phyloP scores from a whole-genome alignment of 2,113 vertebrate species.

The Pangasianodon gigas region DNA sequence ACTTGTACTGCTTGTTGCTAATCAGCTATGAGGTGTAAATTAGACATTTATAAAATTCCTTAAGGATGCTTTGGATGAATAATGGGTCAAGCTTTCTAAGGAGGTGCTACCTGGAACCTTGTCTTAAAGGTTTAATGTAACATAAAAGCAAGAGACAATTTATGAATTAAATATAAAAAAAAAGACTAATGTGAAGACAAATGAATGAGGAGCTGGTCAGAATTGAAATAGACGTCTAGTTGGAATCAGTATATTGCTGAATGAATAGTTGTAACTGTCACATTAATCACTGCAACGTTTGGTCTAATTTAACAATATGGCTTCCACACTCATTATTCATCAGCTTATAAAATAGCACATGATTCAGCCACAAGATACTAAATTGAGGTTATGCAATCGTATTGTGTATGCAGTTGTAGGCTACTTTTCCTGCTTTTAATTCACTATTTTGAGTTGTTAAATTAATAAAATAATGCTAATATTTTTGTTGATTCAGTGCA shows the following conservation, averaged over 20 bases:
- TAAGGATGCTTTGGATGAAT: not conserved
- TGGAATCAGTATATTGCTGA: not conserved
- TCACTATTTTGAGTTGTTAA: too few relatives aligned
- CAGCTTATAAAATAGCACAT: too few relatives aligned
- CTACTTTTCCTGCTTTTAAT: too few relatives aligned
- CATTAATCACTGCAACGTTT: too few relatives aligned
- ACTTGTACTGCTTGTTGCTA: not conserved
- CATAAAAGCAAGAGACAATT: not conserved
- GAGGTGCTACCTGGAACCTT: not conserved
- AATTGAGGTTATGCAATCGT: too few relatives aligned
- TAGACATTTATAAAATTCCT: not conserved
- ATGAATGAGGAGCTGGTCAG: not conserved
- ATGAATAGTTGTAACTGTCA: too few relatives aligned
- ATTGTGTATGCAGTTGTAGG: too few relatives aligned
- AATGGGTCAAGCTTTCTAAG: not conserved
- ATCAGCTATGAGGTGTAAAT: not conserved
- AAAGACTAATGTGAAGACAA: not conserved
- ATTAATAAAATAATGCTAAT: too few relatives aligned
- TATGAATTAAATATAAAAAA: not conserved
- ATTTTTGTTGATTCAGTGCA: too few relatives aligned
- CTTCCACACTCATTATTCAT: too few relatives aligned
- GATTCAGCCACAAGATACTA: too few relatives aligned
- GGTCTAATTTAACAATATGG: too few relatives aligned
- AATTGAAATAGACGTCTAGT: not conserved
- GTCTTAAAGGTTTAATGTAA: not conserved